These are phyloP conservation scores for Phthorimaea operculella DNA, from an alignment of 1,140 invertebrate genomes.

Conservation along the genomic window DNA sequence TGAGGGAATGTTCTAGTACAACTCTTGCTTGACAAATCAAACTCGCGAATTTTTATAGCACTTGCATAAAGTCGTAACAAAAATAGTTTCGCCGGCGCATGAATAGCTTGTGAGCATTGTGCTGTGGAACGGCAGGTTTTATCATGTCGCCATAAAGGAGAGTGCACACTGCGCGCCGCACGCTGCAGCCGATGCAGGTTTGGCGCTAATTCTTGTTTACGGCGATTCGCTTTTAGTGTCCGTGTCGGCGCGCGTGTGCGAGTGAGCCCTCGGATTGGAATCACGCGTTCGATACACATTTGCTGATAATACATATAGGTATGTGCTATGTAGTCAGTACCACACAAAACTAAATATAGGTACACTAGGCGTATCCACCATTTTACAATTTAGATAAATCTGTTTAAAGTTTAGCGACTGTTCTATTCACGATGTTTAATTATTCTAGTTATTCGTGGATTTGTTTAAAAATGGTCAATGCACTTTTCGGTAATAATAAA, in stretches of 20 bases:
- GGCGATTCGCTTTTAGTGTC: conserved; percentile 57
- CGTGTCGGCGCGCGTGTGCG: conserved; percentile 28
- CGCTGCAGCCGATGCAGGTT: conserved; percentile 42
- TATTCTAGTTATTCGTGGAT: too few relatives aligned
- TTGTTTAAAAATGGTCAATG: too few relatives aligned
- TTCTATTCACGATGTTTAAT: too few relatives aligned
- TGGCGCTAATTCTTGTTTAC: conserved; percentile 61
- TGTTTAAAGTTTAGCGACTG: too few relatives aligned
- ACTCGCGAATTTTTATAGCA: conserved; percentile 45
- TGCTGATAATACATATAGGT: too few relatives aligned
- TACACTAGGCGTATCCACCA: too few relatives aligned
- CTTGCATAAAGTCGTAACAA: conserved; percentile 22
- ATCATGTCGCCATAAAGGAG: conserved; percentile 52
- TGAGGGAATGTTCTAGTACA: conserved; percentile 24
- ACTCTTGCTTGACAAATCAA: conserved; percentile 24
- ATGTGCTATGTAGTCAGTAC: too few relatives aligned
- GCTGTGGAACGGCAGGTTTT: conserved; percentile 36
- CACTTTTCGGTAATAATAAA: too few relatives aligned
- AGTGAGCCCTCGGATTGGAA: conserved; percentile 29
- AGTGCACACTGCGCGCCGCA: conserved; percentile 27
- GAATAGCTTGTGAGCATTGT: not conserved
- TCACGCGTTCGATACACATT: conserved; percentile 15
- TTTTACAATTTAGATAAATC: too few relatives aligned
- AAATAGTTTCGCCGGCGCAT: not conserved
- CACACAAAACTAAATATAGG: too few relatives aligned